These are phyloP conservation scores for Harpegnathos saltator DNA, from an alignment of 1,140 invertebrate species.

Conservation along the genomic window DNA sequence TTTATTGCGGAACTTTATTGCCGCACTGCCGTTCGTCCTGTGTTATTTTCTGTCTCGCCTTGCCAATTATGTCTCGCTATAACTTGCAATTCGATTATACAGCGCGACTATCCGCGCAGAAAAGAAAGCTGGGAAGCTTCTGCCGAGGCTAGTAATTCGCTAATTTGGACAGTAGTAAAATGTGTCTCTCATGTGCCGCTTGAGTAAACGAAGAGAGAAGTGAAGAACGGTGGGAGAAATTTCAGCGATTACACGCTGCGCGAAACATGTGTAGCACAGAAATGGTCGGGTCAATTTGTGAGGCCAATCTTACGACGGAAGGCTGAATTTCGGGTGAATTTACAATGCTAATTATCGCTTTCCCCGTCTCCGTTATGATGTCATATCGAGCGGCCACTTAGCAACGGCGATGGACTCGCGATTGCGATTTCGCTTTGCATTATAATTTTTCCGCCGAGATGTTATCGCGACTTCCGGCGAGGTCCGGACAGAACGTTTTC, in stretches of 20 bases:
- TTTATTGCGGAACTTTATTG: slow-evolving; percentile 46
- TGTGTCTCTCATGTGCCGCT: too few relatives aligned
- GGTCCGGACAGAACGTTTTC: slow-evolving; percentile 9
- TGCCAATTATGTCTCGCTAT: slow-evolving; percentile 31
- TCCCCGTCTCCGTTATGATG: slow-evolving; percentile 24
- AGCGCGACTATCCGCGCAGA: neutral
- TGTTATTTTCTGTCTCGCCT: slow-evolving; percentile 40
- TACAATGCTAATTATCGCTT: slow-evolving; percentile 1
- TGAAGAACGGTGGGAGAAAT: neutral
- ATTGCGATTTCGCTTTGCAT: slow-evolving; percentile 42
- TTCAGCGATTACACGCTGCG: neutral
- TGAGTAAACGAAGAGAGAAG: neutral
- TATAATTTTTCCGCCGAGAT: slow-evolving; percentile 38
- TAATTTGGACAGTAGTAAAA: neutral
- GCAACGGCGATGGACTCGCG: slow-evolving; percentile 35
- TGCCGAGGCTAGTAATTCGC: neutral
- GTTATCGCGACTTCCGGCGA: slow-evolving; percentile 50
- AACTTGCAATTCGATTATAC: slow-evolving; percentile 36
- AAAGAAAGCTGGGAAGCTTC: slow-evolving; percentile 15
- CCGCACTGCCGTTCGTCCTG: neutral
- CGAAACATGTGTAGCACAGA: neutral
- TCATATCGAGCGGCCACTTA: slow-evolving; percentile 13
- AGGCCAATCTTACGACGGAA: neutral
- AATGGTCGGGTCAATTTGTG: neutral
- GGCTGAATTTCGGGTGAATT: slow-evolving; percentile 3